Conservation (phyloP, 2,888 invertebrate species). For the Leptopilina syphax region DNA sequence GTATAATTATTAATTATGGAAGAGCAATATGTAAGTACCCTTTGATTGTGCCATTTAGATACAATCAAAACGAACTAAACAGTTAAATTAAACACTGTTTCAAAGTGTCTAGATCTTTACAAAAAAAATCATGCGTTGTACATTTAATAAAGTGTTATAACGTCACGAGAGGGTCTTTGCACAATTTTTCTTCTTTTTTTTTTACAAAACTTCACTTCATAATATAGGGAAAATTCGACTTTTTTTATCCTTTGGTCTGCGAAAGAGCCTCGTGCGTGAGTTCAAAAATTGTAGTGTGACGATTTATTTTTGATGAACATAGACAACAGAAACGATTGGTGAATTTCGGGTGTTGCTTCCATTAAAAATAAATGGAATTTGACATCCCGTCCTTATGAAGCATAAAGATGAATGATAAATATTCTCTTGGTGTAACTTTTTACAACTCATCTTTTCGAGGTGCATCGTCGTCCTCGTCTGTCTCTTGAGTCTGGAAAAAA, state of each 20-base stretch:
- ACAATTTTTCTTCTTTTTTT: not conserved
- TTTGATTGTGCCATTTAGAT: slow-evolving; percentile 40
- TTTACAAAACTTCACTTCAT: not conserved
- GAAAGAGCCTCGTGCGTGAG: slow-evolving; percentile 30
- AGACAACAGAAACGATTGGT: slow-evolving; percentile 43
- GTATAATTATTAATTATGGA: slow-evolving; percentile 12
- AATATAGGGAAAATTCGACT: not conserved
- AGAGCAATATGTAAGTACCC: slow-evolving; percentile 49
- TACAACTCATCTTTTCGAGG: slow-evolving; percentile 89
- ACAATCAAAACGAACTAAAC: slow-evolving; percentile 16
- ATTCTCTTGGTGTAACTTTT: slow-evolving; percentile 62
- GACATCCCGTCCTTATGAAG: not conserved
- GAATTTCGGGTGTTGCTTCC: slow-evolving; percentile 43
- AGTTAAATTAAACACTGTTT: slow-evolving; percentile 10
- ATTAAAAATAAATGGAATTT: slow-evolving; percentile 42
- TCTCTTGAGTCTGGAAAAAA: slow-evolving; percentile 79
- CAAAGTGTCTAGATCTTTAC: slow-evolving; percentile 12
- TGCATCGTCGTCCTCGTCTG: slow-evolving; percentile 85
- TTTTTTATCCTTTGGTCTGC: slow-evolving; percentile 18
- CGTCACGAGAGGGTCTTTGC: slow-evolving; percentile 12
- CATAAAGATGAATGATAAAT: slow-evolving; percentile 24
- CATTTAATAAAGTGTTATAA: slow-evolving; percentile 16
- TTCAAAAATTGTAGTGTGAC: slow-evolving; percentile 28
- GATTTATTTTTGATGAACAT: slow-evolving; percentile 27
- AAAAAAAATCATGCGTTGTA: not conserved